Percentiles rank a stretch among this genome's conserved stretches.
These are phyloP conservation scores for Chunga burmeisteri DNA, from an alignment of 2,113 vertebrate genomes.

Conservation along the genomic window DNA sequence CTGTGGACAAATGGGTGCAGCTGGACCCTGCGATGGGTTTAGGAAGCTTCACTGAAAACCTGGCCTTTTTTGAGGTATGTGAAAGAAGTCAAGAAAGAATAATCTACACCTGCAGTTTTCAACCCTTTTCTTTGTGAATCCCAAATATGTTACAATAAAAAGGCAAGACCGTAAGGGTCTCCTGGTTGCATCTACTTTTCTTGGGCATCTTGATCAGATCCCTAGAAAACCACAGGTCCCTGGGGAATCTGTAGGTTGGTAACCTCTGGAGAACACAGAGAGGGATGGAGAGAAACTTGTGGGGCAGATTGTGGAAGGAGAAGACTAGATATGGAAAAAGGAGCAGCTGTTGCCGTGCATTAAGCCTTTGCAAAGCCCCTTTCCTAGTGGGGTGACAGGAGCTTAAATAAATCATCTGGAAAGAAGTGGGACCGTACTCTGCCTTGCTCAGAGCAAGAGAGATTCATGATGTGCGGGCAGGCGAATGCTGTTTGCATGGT, in stretches of 20 bases:
- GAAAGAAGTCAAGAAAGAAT: not conserved
- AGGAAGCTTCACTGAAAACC: not conserved
- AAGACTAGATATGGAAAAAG: not conserved
- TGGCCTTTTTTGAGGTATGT: not conserved
- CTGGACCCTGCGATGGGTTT: not conserved
- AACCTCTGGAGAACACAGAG: not conserved
- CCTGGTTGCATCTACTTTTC: not conserved
- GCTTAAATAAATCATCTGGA: not conserved
- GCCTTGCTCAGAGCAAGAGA: not conserved
- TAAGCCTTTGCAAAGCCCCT: not conserved
- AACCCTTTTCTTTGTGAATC: not conserved
- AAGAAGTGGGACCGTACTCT: not conserved
- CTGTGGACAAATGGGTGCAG: not conserved
- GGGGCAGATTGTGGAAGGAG: not conserved
- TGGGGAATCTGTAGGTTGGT: not conserved
- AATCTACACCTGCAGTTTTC: not conserved
- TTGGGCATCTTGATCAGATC: not conserved
- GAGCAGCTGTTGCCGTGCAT: not conserved
- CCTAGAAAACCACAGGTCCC: not conserved
- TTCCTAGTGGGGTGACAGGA: not conserved
- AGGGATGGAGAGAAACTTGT: not conserved
- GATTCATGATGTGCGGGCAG: not conserved
- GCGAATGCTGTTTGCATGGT: accelerated
- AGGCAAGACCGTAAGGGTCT: not conserved
- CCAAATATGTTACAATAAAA: not conserved